A percentile compares a stretch with the other conserved stretches of the same genome.
These are phyloP conservation scores for Alexandromys oeconomus DNA, from an alignment of 2,797 vertebrate species.

Conservation along the genomic window DNA sequence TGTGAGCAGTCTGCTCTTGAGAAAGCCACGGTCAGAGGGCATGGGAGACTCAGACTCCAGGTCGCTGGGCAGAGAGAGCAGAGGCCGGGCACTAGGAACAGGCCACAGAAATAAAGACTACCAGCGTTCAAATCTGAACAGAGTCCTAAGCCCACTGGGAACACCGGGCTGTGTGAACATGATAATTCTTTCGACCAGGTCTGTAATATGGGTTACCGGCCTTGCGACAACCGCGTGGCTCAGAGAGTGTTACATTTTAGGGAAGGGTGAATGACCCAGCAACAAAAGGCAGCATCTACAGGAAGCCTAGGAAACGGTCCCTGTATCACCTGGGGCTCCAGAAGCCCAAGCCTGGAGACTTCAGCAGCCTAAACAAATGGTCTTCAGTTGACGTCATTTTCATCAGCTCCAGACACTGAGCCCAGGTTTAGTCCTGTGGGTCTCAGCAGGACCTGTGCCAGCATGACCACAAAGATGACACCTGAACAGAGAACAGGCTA, in stretches of 20 bases:
- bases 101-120: not conserved
- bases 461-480: not conserved
- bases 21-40: not conserved
- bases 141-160: constrained; percentile 57
- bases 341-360: not conserved
- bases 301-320: not conserved
- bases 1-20: not conserved
- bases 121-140: constrained; percentile 21
- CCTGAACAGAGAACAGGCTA: not conserved
- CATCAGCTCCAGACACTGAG: not conserved
- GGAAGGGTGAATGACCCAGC: not conserved
- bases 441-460: not conserved
- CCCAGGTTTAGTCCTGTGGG: not conserved
- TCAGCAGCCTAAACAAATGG: not conserved
- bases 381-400: constrained; percentile 24
- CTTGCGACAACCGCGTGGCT: constrained; percentile 35
- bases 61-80: not conserved
- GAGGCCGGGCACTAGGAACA: not conserved
- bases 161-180: constrained; percentile 57
- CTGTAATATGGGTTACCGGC: not conserved
- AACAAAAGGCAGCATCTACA: not conserved
- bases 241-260: not conserved
- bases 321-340: not conserved
- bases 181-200: constrained; percentile 52
- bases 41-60: not conserved